Base-by-base conservation (phyloP, 2,888 invertebrate genomes). In the Ariolimax columbianus region DNA sequence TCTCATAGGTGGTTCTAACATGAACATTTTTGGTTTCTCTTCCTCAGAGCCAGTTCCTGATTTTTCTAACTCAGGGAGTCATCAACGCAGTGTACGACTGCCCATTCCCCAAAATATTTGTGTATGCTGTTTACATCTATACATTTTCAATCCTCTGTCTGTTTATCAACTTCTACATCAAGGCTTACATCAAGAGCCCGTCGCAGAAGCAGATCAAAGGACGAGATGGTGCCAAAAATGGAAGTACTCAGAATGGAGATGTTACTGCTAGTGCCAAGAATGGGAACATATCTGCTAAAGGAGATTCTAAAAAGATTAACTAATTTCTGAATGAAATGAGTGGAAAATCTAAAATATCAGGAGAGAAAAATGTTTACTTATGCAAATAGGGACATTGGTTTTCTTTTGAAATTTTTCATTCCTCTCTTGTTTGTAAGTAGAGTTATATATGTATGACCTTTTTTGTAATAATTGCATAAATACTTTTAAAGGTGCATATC, bases 81-180 rank as follows among this genome's bases (percentile, higher is more conserved):
- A 30, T 86, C 63, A 87, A 87, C 38, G 80, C 75, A 7, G 11
- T 78, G 51, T 84, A 84, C n/a, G 79, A 73, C 36, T 87, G 87
- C 59, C 82, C 84, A 26, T 86, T 86, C 80, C 84, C 86, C 68
- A 87, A 86, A 79, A 73, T 86, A 40, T 87, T 87, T 82, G 77
- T 79, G 55, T 86, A 82, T 77, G 73, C 86, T 26, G 87, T 86
- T 30, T 86, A 79, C 51, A 63, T 86, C 77, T 87, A 87, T 66
- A 80, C 87, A 26, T 82, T 79, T n/a, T 81, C 86, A 75, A 87
- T 87, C 55, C 84, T 87, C 33, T 66, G 84, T 4, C 84, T 87
- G 4, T 87, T 87, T 73, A 66, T 87, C 68, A 87, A 87, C 79
- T 87, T 87, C 77, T 87, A 87, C 77, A 55, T 78, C 47, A 85